Evolutionary conservation across 2,888 invertebrate genomes (phyloP), one percentile per base, ranked within the genome.

Genomic region (Nasonia oneida): DNA sequence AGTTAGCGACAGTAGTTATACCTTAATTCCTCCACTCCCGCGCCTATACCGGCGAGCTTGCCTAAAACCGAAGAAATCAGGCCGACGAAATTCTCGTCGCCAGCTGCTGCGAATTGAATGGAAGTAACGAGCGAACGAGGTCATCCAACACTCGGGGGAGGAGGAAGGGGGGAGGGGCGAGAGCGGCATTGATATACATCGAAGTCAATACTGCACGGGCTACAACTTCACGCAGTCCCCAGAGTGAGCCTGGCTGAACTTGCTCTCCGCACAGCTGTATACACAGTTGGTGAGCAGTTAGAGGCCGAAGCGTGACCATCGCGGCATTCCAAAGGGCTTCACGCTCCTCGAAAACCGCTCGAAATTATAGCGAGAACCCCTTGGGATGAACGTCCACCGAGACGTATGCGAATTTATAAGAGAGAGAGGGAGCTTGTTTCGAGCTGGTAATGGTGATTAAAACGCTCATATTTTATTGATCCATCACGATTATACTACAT

Each of bases 281-380:
- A 61, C 57, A 61, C n/a, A 18, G 18, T 18, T 18, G n/a, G 57
- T 6, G 53, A 64, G 67, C 67, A 67, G 67, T 67, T 67, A 33
- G 67, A 29, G 67, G 67, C 67, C 67, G 67, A 15, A 67, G 33
- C 67, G 67, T 67, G 67, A 67, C 67, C 67, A 67, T 67, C 33
- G 15, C 57, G 14, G 33, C 67, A 67, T 67, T 67, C 67, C 67
- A 67, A 67, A 33, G 67, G 33, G 67, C 67, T 67, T 67, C 14
- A 33, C 67, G 67, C 33, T 67, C 33, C 33, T 67, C 67, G 67
- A 67, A 33, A 67, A 67, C 67, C 67, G 33, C 29, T 15, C 33
- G 67, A 15, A 67, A 67, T 67, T 33, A 61, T 61, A 6, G n/a
- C 6, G 8, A 33, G 33, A 67, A 33, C 14, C 14, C 61, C 29